Percentiles rank a stretch among this genome's conserved stretches.
Conservation (phyloP, 1,140 invertebrate species). For the Goniozus legneri region DNA sequence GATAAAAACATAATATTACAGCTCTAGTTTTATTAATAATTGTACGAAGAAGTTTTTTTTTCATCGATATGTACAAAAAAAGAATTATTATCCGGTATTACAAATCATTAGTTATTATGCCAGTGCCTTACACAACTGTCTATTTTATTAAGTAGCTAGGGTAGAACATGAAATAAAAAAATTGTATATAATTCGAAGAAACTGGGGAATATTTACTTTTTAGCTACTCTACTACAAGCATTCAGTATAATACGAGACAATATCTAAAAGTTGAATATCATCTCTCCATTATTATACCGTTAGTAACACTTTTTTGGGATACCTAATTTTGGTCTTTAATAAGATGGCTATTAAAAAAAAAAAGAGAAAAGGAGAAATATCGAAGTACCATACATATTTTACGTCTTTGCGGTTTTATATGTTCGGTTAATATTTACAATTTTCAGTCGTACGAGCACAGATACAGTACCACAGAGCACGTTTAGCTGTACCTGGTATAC, state of each 20-base stretch:
- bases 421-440: constrained; percentile 33
- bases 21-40: constrained; percentile 30
- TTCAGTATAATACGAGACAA: constrained; percentile 24
- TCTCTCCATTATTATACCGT: constrained; percentile 21
- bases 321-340: constrained; percentile 27
- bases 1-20: constrained; percentile 19
- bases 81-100: constrained; percentile 27
- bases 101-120: constrained; percentile 30
- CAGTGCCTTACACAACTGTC: constrained; percentile 14
- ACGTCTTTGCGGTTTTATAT: constrained; percentile 20
- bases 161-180: constrained; percentile 22
- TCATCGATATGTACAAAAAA: constrained; percentile 41
- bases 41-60: constrained; percentile 34
- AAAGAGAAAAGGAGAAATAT: constrained; percentile 5
- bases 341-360: constrained; percentile 24
- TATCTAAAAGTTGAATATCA: constrained; percentile 31
- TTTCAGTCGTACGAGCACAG: constrained; percentile 30
- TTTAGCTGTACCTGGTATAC: constrained; percentile 23
- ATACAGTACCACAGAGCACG: constrained; percentile 19
- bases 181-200: constrained; percentile 20
- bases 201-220: constrained; percentile 24
- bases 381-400: constrained; percentile 22
- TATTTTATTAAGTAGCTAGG: constrained; percentile 25
- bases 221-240: constrained; percentile 29
- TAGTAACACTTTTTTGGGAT: constrained; percentile 30